These are phyloP conservation scores for Tigriopus californicus DNA, from an alignment of 2,888 invertebrate species.

Conservation along the genomic window DNA sequence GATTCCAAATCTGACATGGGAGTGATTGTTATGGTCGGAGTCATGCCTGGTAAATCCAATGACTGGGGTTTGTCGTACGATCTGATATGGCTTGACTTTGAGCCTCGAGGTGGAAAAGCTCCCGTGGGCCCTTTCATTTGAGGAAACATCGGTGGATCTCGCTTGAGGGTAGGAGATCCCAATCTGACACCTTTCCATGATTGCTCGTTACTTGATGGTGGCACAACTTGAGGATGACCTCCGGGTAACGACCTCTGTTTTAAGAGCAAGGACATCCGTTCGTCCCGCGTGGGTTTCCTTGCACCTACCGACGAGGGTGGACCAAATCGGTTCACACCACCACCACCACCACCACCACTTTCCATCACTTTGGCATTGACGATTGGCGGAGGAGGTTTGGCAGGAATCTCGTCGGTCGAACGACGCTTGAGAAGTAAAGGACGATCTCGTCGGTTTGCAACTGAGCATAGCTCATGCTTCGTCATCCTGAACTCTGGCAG, in stretches of 20 bases:
- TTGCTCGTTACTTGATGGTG: background rate
- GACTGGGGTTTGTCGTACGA: background rate
- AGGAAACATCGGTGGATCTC: background rate
- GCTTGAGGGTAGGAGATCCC: conserved; percentile 14
- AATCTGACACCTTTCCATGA: conserved; percentile 6
- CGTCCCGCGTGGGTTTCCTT: background rate
- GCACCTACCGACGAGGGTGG: no score
- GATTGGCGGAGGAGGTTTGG: background rate
- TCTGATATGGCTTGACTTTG: background rate
- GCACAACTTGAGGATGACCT: no score
- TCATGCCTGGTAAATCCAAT: conserved; percentile 37
- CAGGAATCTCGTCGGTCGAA: background rate
- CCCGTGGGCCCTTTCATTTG: background rate
- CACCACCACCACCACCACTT: no score
- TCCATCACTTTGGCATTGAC: background rate
- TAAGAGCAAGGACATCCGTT: background rate
- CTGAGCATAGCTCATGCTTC: background rate
- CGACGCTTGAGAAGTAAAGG: background rate
- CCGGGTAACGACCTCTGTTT: background rate
- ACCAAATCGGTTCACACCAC: background rate
- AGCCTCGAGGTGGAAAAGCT: background rate
- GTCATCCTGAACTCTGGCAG: conserved; percentile 4
- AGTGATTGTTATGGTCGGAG: conserved; percentile 43
- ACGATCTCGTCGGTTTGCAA: background rate
- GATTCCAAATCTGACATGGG: conserved; percentile 45